These are phyloP conservation scores for Tringa solitaria DNA, from an alignment of 2,113 vertebrate genomes.

Conservation along the genomic window DNA sequence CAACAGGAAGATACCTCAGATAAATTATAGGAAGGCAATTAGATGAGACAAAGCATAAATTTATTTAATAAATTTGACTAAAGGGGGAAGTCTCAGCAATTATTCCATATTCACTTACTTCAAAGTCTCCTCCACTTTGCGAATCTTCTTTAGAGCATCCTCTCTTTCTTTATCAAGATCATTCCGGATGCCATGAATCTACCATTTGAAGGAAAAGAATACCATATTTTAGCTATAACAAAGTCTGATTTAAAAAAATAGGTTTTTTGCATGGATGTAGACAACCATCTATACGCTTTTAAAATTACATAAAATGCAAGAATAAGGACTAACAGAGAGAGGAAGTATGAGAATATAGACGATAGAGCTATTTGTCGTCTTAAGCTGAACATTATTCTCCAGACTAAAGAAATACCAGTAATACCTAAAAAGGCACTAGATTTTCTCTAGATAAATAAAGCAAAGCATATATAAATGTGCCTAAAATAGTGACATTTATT, in stretches of 20 bases:
- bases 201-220: neutral
- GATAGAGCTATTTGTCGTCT: neutral
- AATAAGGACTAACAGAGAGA: neutral
- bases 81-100: neutral
- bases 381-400: neutral
- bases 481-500: neutral
- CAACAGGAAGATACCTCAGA: neutral
- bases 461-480: neutral
- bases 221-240: neutral
- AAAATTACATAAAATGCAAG: neutral
- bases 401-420: neutral
- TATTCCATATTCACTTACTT: slow-evolving; percentile 67
- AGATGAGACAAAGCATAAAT: neutral
- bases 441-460: neutral
- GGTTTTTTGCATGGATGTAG: neutral
- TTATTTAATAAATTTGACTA: neutral
- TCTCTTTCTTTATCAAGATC: slow-evolving; percentile 72
- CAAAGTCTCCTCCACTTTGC: slow-evolving; percentile 66
- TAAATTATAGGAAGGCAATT: neutral
- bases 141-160: slow-evolving; percentile 65
- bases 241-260: neutral
- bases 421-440: neutral
- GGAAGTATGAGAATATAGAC: neutral
- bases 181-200: slow-evolving; percentile 69
- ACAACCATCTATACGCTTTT: neutral